Evolutionary conservation across 2,888 invertebrate genomes (phyloP).

Genomic region (Cancer borealis): DNA sequence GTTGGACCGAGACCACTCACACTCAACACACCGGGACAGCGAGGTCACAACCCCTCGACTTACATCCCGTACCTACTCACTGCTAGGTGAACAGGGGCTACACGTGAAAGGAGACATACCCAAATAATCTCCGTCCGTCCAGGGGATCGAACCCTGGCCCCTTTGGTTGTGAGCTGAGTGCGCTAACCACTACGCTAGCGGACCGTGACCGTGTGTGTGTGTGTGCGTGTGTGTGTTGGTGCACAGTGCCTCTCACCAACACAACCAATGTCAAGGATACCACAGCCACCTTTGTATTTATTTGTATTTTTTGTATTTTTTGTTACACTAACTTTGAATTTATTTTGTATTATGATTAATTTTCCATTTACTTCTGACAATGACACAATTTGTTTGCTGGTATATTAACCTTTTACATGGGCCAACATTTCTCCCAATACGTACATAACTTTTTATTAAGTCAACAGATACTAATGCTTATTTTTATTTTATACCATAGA

Average conservation of each 20-base stretch:
- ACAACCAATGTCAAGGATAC: not conserved
- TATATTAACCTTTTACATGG: not conserved
- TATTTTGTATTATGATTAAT: not conserved
- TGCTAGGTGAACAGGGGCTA: too few species aligned
- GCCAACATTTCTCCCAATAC: not conserved
- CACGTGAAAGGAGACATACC: too few species aligned
- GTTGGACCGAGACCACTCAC: too few species aligned
- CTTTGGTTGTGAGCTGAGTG: too few species aligned
- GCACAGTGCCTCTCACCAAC: not conserved
- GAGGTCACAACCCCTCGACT: too few species aligned
- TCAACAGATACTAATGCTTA: not conserved
- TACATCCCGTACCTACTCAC: too few species aligned
- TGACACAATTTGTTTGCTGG: not conserved
- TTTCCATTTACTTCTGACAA: not conserved
- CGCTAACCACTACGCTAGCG: too few species aligned
- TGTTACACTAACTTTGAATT: not conserved
- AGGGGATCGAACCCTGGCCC: too few species aligned
- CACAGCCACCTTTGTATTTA: not conserved
- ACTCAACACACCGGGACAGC: too few species aligned
- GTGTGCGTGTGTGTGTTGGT: constrained; percentile 34
- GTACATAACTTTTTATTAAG: not conserved
- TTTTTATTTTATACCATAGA: constrained; percentile 42
- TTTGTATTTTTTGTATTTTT: not conserved
- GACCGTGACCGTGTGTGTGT: constrained; percentile 30
- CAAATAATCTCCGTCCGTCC: too few species aligned